Base-by-base conservation (phyloP, 2,888 invertebrate genomes). In the Eupelmus urozonus region DNA sequence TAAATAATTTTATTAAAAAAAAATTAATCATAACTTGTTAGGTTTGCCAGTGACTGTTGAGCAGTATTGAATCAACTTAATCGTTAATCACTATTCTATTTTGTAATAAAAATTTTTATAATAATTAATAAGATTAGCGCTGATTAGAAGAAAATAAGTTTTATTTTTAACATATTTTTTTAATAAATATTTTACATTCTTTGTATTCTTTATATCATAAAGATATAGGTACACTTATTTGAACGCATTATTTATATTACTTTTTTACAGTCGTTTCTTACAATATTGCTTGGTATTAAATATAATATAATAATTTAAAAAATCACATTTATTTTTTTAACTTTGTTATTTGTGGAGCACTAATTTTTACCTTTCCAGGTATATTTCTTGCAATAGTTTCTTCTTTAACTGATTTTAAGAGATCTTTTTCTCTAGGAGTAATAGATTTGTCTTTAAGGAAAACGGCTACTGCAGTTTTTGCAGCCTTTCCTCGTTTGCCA, bases 351-450 rank as follows among this genome's bases (percentile, higher is more conserved):
- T 95, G 95, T 0, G 97, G 96, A 1, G 97, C 96, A 1, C 97
- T 96, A 53, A 99, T 91, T 90, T 98, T 98, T 0, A 99, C 98
- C 91, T 98, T 98, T 45, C 98, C 98, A 11, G 99, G 99, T 88
- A 99, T 94, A 92, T 99, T 99, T 82, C 98, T 92, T 0, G 97
- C 97, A 40, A 98, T 91, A 80, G 95, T 94, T 87, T 98, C 97
- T 86, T 99, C 98, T 89, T 97, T 97, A 9, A 98, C 95, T 2
- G 97, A 96, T 87, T 96, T 96, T 4, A 99, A 91, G 13, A 99
- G 91, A 90, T 98, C 98, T 85, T 94, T 95, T 90, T 99, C 99
- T 53, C 97, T 92, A 2, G 91, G 90, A 0, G 94, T 92, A 34
- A 95, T 93, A 0, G 90, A 88, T 88, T 95, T 95, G 84, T 98